Evolutionary conservation across 2,113 vertebrate genomes (phyloP).

Genomic region (Pygoscelis adeliae): DNA sequence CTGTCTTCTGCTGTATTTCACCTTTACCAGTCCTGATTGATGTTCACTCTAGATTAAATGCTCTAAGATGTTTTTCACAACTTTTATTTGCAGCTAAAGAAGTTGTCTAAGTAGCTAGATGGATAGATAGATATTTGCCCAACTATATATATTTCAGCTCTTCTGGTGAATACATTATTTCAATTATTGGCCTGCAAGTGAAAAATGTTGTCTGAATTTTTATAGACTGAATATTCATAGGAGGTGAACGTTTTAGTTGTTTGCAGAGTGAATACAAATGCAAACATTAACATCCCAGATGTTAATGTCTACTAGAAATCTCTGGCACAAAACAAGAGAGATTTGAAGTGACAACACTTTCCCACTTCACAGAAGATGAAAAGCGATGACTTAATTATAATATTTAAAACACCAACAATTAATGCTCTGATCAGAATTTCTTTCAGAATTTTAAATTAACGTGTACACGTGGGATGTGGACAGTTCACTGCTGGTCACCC

Average conservation of each 20-base stretch:
- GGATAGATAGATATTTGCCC: not conserved
- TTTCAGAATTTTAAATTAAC: not conserved
- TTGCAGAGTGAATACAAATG: constrained; percentile 51
- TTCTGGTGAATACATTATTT: constrained; percentile 28
- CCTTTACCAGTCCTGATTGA: not conserved
- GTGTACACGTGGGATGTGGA: not conserved
- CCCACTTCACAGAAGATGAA: not conserved
- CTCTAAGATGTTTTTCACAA: not conserved
- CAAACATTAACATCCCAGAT: constrained; percentile 27
- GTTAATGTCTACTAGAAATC: not conserved
- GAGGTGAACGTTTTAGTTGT: not conserved
- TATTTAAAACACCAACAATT: not conserved
- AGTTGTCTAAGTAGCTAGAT: not conserved
- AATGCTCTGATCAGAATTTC: constrained; percentile 1
- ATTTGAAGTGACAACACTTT: constrained; percentile 2
- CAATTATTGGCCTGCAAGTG: constrained; percentile 15
- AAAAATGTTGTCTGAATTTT: constrained; percentile 24
- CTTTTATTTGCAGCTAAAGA: not conserved
- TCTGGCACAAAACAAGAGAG: not conserved
- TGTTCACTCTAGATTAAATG: not conserved
- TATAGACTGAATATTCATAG: constrained; percentile 48
- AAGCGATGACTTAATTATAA: not conserved
- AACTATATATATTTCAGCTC: not conserved
- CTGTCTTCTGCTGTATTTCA: not conserved
- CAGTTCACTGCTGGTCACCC: not conserved